Evolutionary conservation across 2,888 invertebrate genomes (phyloP).

Genomic region (Clivina fossor): DNA sequence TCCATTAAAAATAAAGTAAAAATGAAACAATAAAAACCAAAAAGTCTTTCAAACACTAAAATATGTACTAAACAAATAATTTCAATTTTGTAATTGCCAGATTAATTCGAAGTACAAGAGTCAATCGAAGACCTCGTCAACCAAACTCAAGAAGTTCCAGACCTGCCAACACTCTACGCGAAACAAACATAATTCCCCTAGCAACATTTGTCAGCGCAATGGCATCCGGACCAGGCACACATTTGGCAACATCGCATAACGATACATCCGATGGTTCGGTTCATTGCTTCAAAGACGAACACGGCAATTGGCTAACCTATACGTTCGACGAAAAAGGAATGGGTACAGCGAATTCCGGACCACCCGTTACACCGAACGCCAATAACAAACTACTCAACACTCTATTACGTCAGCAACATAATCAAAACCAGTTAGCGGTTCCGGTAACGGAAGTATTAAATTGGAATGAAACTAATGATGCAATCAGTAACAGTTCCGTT

Average conservation of each 20-base stretch:
- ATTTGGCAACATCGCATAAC: constrained; percentile 77
- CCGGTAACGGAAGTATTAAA: constrained; percentile 39
- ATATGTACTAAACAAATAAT: no score
- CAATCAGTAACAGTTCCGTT: constrained; percentile 55
- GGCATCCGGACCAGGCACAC: constrained; percentile 56
- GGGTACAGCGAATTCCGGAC: constrained; percentile 48
- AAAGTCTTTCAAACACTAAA: no score
- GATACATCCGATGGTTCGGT: constrained; percentile 83
- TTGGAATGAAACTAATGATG: constrained; percentile 52
- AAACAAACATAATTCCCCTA: constrained; percentile 58
- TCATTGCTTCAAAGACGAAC: constrained; percentile 84
- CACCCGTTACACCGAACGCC: constrained; percentile 41
- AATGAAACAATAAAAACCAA: no score
- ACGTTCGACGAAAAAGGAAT: constrained; percentile 80
- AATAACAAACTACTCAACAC: constrained; percentile 49
- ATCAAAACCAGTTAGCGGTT: constrained; percentile 35
- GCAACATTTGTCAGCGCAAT: constrained; percentile 52
- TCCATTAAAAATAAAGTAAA: no score
- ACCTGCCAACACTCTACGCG: constrained; percentile 59
- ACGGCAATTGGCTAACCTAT: constrained; percentile 84
- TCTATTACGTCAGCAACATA: constrained; percentile 47
- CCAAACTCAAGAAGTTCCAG: constrained; percentile 54
- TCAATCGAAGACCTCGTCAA: constrained; percentile 42
- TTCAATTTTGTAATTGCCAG: no score
- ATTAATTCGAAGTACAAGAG: constrained; percentile 41